Evolutionary conservation across 2,113 vertebrate genomes (phyloP), one percentile per base, ranked within the genome.

Genomic region (Coturnix japonica): DNA sequence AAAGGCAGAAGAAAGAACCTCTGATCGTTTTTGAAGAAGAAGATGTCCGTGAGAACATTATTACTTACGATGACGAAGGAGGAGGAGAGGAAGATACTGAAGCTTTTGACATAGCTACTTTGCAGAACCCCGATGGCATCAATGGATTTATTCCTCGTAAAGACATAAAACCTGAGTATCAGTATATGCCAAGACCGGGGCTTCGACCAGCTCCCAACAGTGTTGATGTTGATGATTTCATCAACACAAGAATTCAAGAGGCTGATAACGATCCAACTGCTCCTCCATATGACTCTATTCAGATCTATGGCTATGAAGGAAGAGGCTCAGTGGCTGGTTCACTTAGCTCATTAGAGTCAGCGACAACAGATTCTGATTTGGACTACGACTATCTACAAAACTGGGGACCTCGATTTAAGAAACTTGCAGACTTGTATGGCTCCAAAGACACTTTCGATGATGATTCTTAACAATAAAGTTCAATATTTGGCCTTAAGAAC

Each of bases 341-440:
- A 22, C 97, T 99, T 95, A 99, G 99, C 96, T 99, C 99, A 31
- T 97, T 99, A 87, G 99, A 99, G 97, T 99, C 99, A 7, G 99
- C 99, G 41, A 99, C 98, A 25, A 99, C 99, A 74, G 99, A 99
- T 97, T 99, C 99, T 25, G 99, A 99, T 97, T 98, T 99, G 98
- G 99, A 99, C 98, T 99, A 99, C 73, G 99, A 99, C 97, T 99
- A 99, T 98, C 99, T 99, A 98, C 99, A 99, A 97, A 99, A 99
- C 35, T 99, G 99, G 99, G 99, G 99, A 96, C 99, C 99, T 69
- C 98, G 99, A 67, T 99, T 99, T 98, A 99, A 98, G 98, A 99
- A 98, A 98, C 98, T 99, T 97, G 99, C 99, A 47, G 99, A 99
- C 97, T 98, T 99, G 94, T 99, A 99, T 79, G 99, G 99, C 97